These are phyloP conservation scores for Erebia epiphron DNA, from an alignment of 2,888 invertebrate genomes.

Conservation along the genomic window DNA sequence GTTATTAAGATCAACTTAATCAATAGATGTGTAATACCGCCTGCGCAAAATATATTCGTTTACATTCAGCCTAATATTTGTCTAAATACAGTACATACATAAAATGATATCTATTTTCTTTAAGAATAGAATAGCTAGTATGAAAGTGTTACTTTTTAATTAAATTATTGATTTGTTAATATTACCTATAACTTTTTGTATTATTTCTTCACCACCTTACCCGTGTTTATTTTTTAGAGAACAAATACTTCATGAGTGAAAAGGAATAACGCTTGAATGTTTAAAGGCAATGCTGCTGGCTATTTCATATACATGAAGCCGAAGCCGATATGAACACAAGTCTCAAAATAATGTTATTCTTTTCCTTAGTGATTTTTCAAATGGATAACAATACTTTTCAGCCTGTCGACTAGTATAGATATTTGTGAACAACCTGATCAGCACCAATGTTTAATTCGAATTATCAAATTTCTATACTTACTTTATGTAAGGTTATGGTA, in stretches of 20 bases:
- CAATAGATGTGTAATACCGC: conserved; percentile 68
- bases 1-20: conserved; percentile 60
- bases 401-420: no score
- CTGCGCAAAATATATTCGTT: conserved; percentile 66
- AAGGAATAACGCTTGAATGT: not conserved
- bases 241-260: not conserved
- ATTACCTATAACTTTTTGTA: conserved; percentile 52
- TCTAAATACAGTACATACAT: conserved; percentile 57
- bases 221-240: not conserved
- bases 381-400: no score
- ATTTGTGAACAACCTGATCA: no score
- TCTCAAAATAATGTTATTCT: no score
- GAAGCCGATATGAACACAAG: no score
- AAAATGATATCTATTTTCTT: conserved; percentile 68
- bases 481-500: no score
- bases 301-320: no score
- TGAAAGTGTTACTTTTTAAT: conserved; percentile 76
- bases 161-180: conserved; percentile 80
- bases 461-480: no score
- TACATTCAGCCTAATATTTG: conserved; percentile 68
- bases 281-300: no score
- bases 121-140: conserved; percentile 69
- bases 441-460: no score
- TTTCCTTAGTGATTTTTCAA: no score
- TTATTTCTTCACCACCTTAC: conserved; percentile 47